A percentile compares a stretch with the other conserved stretches of the same genome.
Evolutionary conservation across 2,113 vertebrate genomes (phyloP).

Genomic region (Mola mola): DNA sequence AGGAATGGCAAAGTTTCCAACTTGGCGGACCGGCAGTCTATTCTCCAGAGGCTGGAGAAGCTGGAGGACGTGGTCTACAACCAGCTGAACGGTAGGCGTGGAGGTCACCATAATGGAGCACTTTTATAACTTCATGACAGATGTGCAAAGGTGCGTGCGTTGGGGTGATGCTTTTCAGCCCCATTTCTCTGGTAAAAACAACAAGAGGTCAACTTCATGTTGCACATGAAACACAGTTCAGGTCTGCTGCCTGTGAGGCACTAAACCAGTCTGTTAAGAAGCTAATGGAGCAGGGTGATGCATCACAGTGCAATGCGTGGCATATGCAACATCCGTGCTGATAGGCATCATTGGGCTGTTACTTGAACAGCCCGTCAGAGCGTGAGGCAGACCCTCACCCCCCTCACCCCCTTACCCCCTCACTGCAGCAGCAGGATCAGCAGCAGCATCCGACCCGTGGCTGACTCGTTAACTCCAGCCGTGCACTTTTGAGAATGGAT

Average conservation of each 20-base stretch:
- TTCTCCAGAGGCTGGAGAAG: slow-evolving; percentile 94
- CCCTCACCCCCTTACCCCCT: background rate
- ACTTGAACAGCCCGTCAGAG: slow-evolving; percentile 35
- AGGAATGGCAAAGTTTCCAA: slow-evolving; percentile 87
- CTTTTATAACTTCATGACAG: background rate
- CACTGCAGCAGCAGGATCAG: no score
- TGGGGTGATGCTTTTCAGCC: slow-evolving; percentile 16
- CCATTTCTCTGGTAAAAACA: background rate
- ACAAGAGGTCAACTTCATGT: no score
- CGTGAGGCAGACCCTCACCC: background rate
- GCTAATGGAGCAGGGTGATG: slow-evolving; percentile 28
- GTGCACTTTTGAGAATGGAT: slow-evolving; percentile 31
- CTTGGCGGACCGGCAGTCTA: slow-evolving; percentile 89
- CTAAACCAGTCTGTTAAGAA: slow-evolving; percentile 14
- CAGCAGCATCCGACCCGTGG: slow-evolving; percentile 19
- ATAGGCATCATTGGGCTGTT: slow-evolving; percentile 42
- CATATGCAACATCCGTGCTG: slow-evolving; percentile 16
- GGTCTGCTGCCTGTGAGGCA: slow-evolving; percentile 2
- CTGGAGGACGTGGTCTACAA: slow-evolving; percentile 98
- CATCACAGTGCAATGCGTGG: slow-evolving; percentile 28
- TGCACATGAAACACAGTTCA: slow-evolving; percentile 1
- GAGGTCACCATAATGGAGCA: background rate
- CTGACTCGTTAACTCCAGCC: slow-evolving; percentile 48
- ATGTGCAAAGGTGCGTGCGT: background rate
- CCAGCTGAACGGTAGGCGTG: slow-evolving; percentile 90